Evolutionary conservation across 2,888 invertebrate genomes (phyloP).

Genomic region (Axea sp.): DNA sequence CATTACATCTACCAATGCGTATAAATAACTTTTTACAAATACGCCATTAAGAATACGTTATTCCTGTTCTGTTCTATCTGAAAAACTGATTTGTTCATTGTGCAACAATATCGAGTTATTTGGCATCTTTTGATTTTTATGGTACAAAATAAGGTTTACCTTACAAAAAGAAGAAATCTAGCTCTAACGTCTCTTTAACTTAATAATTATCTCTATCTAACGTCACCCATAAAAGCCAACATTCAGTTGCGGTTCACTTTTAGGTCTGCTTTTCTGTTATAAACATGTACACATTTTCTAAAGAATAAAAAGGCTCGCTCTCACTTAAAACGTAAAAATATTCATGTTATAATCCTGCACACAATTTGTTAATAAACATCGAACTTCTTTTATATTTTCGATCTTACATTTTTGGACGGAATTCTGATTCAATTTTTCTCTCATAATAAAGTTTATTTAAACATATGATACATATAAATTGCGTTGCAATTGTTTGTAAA

Average conservation of each 20-base stretch:
- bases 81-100: constrained; percentile 54
- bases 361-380: not conserved
- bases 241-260: not conserved
- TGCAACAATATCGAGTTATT: constrained; percentile 63
- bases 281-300: not conserved
- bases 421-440: constrained; percentile 47
- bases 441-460: too few species aligned
- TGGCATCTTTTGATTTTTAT: constrained; percentile 72
- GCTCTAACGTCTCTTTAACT: constrained; percentile 48
- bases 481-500: too few species aligned
- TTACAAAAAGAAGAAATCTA: constrained; percentile 36
- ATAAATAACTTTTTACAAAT: constrained; percentile 58
- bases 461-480: too few species aligned
- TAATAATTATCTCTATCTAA: constrained; percentile 64
- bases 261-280: not conserved
- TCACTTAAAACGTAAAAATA: constrained; percentile 18
- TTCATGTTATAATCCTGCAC: not conserved
- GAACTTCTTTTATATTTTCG: constrained; percentile 9
- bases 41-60: constrained; percentile 41
- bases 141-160: constrained; percentile 71
- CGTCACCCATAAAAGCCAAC: constrained; percentile 58
- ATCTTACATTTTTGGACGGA: constrained; percentile 60
- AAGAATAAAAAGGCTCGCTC: constrained; percentile 2
- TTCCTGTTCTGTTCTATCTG: constrained; percentile 15
- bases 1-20: constrained; percentile 33